These are phyloP conservation scores for Ophioninae sp. DNA, from an alignment of 2,888 invertebrate genomes.

Conservation along the genomic window DNA sequence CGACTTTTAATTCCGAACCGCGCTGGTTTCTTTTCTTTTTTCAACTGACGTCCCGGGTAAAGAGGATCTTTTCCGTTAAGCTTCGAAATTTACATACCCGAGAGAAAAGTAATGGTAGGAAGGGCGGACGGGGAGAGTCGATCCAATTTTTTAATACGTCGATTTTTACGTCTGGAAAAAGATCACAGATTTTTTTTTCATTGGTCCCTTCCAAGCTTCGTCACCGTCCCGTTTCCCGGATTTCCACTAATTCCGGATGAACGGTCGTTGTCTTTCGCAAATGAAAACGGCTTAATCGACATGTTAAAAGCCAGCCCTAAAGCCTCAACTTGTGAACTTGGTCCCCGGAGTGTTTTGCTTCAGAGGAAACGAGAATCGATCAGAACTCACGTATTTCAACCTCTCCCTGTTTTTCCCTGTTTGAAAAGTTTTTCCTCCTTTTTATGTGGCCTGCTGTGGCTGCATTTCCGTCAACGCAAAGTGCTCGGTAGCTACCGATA, in stretches of 20 bases:
- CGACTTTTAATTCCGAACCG: not conserved
- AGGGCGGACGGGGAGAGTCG: not conserved
- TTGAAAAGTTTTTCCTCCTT: not conserved
- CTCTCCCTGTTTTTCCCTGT: not conserved
- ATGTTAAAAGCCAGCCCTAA: not conserved
- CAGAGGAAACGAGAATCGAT: not conserved
- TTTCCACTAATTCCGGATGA: not conserved
- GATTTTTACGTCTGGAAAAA: not conserved
- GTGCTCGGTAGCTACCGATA: slow-evolving; percentile 10
- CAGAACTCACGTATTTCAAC: not conserved
- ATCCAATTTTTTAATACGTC: not conserved
- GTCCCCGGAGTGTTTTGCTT: not conserved
- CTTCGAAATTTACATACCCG: not conserved
- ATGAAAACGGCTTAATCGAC: not conserved
- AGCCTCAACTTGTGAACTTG: not conserved
- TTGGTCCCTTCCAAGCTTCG: not conserved
- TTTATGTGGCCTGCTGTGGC: not conserved
- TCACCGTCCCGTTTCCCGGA: not conserved
- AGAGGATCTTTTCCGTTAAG: not conserved
- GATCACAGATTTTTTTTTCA: not conserved
- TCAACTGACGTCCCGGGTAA: not conserved
- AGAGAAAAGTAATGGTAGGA: not conserved
- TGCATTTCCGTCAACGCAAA: not conserved
- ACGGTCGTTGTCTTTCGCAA: not conserved
- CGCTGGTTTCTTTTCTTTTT: not conserved